These are phyloP conservation scores for Platycheirus albimanus DNA, from an alignment of 2,888 invertebrate genomes.

Conservation along the genomic window DNA sequence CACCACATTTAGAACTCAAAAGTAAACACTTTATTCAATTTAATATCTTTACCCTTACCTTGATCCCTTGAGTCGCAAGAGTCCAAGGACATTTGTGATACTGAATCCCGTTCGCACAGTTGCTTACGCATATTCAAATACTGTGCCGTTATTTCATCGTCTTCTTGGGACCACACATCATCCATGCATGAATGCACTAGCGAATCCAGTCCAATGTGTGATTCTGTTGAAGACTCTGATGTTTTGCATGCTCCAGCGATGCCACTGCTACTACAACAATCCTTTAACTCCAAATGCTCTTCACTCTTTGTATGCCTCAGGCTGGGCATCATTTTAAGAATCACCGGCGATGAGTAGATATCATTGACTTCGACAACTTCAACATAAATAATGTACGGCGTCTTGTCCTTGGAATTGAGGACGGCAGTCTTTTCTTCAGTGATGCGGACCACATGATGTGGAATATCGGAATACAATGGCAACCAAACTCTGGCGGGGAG, in stretches of 20 bases:
- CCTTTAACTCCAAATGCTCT: constrained; percentile 89
- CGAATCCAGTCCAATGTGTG: constrained; percentile 58
- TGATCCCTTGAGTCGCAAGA: constrained; percentile 90
- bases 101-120: constrained; percentile 89
- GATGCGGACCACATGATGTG: constrained; percentile 97
- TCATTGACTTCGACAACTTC: constrained; percentile 96
- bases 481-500: constrained; percentile 99
- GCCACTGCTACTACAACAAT: constrained; percentile 71
- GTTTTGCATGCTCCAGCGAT: constrained; percentile 56
- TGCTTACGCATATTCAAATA: constrained; percentile 87
- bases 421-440: constrained; percentile 98
- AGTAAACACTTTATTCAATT: background rate
- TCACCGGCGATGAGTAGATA: constrained; percentile 92
- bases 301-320: constrained; percentile 96
- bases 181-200: constrained; percentile 86
- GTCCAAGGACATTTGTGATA: constrained; percentile 95
- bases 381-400: constrained; percentile 98
- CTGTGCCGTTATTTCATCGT: constrained; percentile 94
- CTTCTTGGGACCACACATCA: constrained; percentile 95
- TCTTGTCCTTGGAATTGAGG: constrained; percentile 95
- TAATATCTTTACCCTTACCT: constrained; percentile 77
- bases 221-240: constrained; percentile 71
- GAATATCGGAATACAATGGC: constrained; percentile 92
- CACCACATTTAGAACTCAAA: constrained; percentile 18
- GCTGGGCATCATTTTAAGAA: constrained; percentile 93